phyloP scores from a whole-genome alignment of 1,140 invertebrate species.

The Zaprionus davidi region DNA sequence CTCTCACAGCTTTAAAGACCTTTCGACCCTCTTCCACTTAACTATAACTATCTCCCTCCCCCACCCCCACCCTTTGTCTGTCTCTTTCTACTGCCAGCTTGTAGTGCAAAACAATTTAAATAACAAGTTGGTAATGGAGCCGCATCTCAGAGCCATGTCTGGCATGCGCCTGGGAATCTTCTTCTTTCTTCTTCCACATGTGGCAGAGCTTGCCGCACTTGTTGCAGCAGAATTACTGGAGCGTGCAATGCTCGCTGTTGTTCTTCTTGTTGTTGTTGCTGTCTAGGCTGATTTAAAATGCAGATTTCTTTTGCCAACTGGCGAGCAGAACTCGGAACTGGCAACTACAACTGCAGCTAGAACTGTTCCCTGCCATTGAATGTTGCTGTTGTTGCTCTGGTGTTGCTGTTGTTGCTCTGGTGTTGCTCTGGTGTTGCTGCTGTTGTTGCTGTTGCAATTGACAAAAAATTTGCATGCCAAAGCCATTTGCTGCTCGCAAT shows the following conservation, averaged over 20 bases:
- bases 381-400: background rate
- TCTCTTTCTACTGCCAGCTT: slow-evolving; percentile 38
- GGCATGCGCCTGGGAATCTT: slow-evolving; percentile 48
- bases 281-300: slow-evolving; percentile 66
- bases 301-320: slow-evolving; percentile 63
- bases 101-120: slow-evolving; percentile 71
- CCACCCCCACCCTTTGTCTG: background rate
- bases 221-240: slow-evolving; percentile 36
- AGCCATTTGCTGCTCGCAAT: slow-evolving; percentile 43
- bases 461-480: slow-evolving; percentile 62
- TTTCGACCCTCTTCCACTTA: slow-evolving; percentile 41
- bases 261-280: slow-evolving; percentile 37
- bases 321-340: slow-evolving; percentile 27
- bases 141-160: slow-evolving; percentile 8
- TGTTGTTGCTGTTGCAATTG: slow-evolving; percentile 51
- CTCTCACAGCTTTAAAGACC: slow-evolving; percentile 15
- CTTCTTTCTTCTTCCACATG: slow-evolving; percentile 31
- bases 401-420: background rate
- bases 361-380: slow-evolving; percentile 7
- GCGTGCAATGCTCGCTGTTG: background rate
- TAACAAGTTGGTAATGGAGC: slow-evolving; percentile 70
- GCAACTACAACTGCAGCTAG: slow-evolving; percentile 6
- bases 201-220: slow-evolving; percentile 64
- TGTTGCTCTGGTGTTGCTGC: background rate
- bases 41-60: background rate